Evolutionary conservation across 2,113 vertebrate genomes (phyloP).

Genomic region (Paramormyrops kingsleyae): DNA sequence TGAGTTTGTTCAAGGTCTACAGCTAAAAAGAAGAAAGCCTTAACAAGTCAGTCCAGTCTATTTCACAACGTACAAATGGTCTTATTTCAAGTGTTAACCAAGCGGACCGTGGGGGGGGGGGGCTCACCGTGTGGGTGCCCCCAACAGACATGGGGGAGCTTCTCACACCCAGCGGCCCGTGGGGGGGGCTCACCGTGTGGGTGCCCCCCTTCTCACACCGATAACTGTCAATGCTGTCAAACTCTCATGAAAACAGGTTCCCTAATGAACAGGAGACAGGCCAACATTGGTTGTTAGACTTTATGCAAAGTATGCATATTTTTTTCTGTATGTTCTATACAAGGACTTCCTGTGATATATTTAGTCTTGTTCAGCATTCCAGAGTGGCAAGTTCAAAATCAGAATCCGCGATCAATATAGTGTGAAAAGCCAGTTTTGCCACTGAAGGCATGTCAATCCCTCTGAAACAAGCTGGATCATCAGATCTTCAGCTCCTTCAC

Average conservation of each 20-base stretch:
- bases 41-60: conserved; percentile 25
- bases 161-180: background rate
- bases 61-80: background rate
- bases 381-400: background rate
- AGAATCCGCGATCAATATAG: background rate
- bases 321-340: background rate
- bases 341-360: background rate
- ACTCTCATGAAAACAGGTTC: background rate
- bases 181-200: too few species aligned
- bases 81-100: background rate
- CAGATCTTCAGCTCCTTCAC: background rate
- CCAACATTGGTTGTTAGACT: background rate
- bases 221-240: background rate
- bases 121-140: too few species aligned
- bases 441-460: background rate
- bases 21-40: conserved; percentile 46
- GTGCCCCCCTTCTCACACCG: background rate
- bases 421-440: background rate
- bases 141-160: background rate
- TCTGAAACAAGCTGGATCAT: background rate
- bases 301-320: background rate
- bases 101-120: background rate
- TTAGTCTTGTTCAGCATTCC: background rate
- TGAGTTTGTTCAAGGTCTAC: conserved; percentile 62
- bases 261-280: background rate